These are phyloP conservation scores for Eudorcas thomsonii DNA, from an alignment of 2,113 vertebrate species.

Conservation along the genomic window DNA sequence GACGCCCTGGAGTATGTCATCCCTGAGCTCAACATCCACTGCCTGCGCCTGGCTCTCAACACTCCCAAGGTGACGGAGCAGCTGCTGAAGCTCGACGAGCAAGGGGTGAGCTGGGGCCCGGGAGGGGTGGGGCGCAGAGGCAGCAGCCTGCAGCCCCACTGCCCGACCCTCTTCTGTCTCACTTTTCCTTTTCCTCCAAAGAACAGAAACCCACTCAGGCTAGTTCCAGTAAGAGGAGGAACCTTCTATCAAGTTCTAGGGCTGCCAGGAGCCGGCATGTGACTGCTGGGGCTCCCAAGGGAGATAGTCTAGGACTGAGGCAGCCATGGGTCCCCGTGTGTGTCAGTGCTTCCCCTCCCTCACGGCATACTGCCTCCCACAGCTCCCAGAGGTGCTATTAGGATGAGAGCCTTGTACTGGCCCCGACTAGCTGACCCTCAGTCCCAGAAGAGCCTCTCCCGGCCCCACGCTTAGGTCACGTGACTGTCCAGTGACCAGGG, in stretches of 20 bases:
- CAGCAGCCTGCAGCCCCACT: neutral
- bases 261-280: neutral
- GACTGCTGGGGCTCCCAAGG: neutral
- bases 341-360: neutral
- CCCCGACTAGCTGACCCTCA: neutral
- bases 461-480: neutral
- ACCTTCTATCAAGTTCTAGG: neutral
- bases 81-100: conserved; percentile 95
- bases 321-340: neutral
- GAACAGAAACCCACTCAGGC: neutral
- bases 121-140: accelerated
- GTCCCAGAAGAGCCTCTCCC: neutral
- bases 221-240: neutral
- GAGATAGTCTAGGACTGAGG: neutral
- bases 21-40: conserved; percentile 90
- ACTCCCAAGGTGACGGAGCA: conserved; percentile 92
- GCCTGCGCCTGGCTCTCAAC: conserved; percentile 87
- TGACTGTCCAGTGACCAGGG: neutral
- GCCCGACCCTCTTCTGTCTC: neutral
- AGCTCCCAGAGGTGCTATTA: neutral
- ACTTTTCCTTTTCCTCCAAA: neutral
- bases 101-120: conserved; percentile 85
- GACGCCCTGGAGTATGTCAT: conserved; percentile 91
- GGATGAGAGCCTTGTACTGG: neutral
- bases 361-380: neutral